phyloP scores from a whole-genome alignment of 2,888 invertebrate species.

The Scaptomyza cyrtandrae region DNA sequence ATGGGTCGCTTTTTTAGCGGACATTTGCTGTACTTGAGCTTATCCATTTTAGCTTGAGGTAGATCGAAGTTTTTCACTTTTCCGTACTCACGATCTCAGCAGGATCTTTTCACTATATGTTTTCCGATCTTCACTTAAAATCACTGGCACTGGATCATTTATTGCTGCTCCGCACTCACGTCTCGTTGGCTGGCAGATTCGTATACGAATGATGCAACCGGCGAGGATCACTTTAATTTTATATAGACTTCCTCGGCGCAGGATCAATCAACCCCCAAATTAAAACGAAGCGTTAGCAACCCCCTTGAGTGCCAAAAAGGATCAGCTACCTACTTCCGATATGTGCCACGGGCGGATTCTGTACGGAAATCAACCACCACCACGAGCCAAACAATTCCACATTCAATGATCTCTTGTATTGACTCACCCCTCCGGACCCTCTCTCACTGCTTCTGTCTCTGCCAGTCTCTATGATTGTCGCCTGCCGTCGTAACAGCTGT shows the following conservation, averaged over 20 bases:
- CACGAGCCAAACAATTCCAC: constrained; percentile 57
- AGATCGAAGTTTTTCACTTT: constrained; percentile 8
- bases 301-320: constrained; percentile 63
- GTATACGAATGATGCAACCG: constrained; percentile 82
- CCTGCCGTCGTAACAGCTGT: constrained; percentile 68
- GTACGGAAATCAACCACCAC: constrained; percentile 73
- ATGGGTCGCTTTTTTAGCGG: constrained; percentile 84
- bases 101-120: constrained; percentile 19
- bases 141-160: constrained; percentile 54
- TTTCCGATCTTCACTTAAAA: constrained; percentile 22
- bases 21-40: constrained; percentile 83
- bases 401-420: constrained; percentile 49
- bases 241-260: constrained; percentile 65
- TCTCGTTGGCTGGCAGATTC: constrained; percentile 73
- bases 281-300: constrained; percentile 44
- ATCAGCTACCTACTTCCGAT: constrained; percentile 77
- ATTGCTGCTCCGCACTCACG: constrained; percentile 38
- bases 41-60: constrained; percentile 70
- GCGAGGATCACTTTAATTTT: constrained; percentile 79
- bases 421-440: constrained; percentile 18
- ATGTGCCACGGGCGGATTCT: constrained; percentile 56
- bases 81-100: constrained; percentile 24
- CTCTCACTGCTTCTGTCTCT: neutral
- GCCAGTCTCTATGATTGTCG: constrained; percentile 43
- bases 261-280: constrained; percentile 69